Percentiles rank a stretch among this genome's conserved stretches.
Conservation (phyloP, 2,888 invertebrate genomes). For the Orthonychiurus folsomi region DNA sequence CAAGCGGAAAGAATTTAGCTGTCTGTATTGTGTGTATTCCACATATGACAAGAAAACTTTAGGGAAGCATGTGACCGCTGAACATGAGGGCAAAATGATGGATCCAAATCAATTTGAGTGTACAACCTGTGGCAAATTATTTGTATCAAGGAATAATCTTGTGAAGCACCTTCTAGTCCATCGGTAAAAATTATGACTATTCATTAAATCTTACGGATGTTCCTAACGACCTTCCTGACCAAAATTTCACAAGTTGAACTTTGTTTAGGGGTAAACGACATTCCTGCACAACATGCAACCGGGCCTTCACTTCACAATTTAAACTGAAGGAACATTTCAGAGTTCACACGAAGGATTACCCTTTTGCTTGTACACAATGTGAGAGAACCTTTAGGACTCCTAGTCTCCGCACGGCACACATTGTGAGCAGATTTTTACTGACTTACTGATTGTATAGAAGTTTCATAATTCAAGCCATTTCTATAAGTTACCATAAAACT, state of each 20-base stretch:
- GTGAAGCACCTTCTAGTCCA: slow-evolving; percentile 38
- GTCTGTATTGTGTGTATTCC: slow-evolving; percentile 34
- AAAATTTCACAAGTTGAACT: too few species aligned
- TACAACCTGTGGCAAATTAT: slow-evolving; percentile 37
- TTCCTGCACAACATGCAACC: slow-evolving; percentile 29
- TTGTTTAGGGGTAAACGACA: slow-evolving; percentile 28
- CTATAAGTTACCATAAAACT: not conserved
- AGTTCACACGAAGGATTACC: slow-evolving; percentile 36
- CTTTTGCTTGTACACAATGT: slow-evolving; percentile 32
- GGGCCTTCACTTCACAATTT: slow-evolving; percentile 36
- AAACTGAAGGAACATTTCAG: slow-evolving; percentile 35
- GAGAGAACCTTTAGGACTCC: slow-evolving; percentile 32
- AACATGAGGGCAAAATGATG: slow-evolving; percentile 29
- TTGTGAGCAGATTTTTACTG: slow-evolving; percentile 20
- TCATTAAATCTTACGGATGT: too few species aligned
- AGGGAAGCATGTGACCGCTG: slow-evolving; percentile 25
- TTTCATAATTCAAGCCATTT: too few species aligned
- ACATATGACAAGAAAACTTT: slow-evolving; percentile 21
- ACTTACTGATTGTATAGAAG: not conserved
- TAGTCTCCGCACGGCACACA: slow-evolving; percentile 32
- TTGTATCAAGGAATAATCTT: slow-evolving; percentile 27
- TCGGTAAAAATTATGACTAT: slow-evolving; percentile 22
- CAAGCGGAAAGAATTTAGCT: slow-evolving; percentile 15
- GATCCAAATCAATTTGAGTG: slow-evolving; percentile 35
- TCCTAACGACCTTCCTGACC: slow-evolving; percentile 10